phyloP scores from a whole-genome alignment of 2,888 invertebrate species.

The Caenorhabditis sp. region DNA sequence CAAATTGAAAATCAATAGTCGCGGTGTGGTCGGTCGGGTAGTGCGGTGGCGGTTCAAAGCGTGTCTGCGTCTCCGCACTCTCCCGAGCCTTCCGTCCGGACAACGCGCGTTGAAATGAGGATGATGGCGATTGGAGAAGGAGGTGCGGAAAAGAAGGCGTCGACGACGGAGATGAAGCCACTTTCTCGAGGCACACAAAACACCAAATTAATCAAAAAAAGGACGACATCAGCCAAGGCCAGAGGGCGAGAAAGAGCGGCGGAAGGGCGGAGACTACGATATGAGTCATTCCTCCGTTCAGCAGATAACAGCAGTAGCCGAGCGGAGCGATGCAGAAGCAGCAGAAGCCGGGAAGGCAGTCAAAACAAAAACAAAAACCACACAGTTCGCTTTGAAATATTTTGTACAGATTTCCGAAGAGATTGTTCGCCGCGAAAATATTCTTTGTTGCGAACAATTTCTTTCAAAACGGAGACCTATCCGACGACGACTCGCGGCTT shows the following conservation, averaged over 20 bases:
- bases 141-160: neutral
- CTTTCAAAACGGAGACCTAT: no score
- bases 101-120: constrained; percentile 22
- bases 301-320: constrained; percentile 36
- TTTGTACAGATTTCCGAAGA: neutral
- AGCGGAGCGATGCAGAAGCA: constrained; percentile 12
- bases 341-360: constrained; percentile 4
- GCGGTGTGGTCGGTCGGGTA: constrained; percentile 32
- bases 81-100: neutral
- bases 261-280: constrained; percentile 18
- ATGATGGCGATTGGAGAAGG: constrained; percentile 7
- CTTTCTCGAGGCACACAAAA: constrained; percentile 27
- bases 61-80: constrained; percentile 29
- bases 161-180: constrained; percentile 38
- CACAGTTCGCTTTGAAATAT: constrained; percentile 7
- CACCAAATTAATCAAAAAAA: constrained; percentile 47
- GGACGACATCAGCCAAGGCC: constrained; percentile 20
- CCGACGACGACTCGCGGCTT: constrained; percentile 55
- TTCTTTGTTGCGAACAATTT: no score
- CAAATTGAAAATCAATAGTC: constrained; percentile 51
- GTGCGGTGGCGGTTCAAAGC: constrained; percentile 17
- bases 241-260: constrained; percentile 20
- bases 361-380: constrained; percentile 28
- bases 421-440: neutral
- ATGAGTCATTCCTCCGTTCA: constrained; percentile 29